A percentile compares a stretch with the other conserved stretches of the same genome.
Conservation (phyloP, 2,888 invertebrate genomes). For the Volucella inflata region DNA sequence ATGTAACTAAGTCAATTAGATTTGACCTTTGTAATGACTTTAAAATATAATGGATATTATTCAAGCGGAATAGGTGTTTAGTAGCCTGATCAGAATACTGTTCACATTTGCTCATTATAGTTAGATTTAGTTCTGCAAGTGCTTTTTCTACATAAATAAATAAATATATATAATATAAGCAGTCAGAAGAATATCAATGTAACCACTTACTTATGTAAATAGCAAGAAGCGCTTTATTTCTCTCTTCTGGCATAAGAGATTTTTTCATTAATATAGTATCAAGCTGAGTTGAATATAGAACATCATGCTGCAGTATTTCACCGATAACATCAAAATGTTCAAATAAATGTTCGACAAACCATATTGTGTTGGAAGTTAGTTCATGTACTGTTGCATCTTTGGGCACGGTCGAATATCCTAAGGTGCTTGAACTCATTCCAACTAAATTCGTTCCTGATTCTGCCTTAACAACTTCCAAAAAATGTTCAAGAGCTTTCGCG, state of each 20-base stretch:
- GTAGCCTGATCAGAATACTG: conserved; percentile 94
- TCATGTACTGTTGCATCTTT: conserved; percentile 99
- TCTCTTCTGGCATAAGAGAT: conserved; percentile 84
- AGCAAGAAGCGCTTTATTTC: conserved; percentile 88
- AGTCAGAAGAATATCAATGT: background rate
- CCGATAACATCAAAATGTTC: conserved; percentile 90
- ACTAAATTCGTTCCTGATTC: conserved; percentile 90
- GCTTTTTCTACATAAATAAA: conserved; percentile 89
- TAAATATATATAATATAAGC: background rate
- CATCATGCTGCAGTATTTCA: conserved; percentile 87
- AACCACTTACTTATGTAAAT: conserved; percentile 90
- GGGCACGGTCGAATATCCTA: conserved; percentile 85
- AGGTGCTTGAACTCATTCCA: conserved; percentile 82
- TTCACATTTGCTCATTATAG: conserved; percentile 95
- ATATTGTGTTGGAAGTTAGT: conserved; percentile 96
- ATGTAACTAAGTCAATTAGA: conserved; percentile 90
- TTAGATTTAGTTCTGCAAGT: conserved; percentile 94
- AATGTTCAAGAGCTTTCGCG: conserved; percentile 95
- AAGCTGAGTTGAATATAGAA: conserved; percentile 85
- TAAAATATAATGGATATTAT: conserved; percentile 97
- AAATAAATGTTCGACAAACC: conserved; percentile 94
- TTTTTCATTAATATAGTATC: conserved; percentile 85
- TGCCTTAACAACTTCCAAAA: conserved; percentile 93
- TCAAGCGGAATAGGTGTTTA: conserved; percentile 94
- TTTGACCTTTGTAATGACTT: conserved; percentile 94